Evolutionary conservation across 35 echinoderm and acorn worm species (phyloP).

Genomic region (Heliocidaris tuberculata): DNA sequence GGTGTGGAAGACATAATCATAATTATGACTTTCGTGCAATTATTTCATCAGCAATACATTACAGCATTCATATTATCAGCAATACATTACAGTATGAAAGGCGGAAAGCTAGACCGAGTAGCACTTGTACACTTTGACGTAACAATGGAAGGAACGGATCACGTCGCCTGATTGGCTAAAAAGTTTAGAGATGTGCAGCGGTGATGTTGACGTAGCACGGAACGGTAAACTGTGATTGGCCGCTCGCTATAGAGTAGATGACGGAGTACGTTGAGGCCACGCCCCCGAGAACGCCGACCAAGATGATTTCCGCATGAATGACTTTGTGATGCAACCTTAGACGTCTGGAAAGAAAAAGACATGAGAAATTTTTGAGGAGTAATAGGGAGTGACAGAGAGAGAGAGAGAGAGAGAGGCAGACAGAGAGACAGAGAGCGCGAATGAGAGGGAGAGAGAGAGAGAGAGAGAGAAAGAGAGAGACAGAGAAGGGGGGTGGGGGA

Average conservation of each 20-base stretch:
- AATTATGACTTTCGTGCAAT: too few relatives aligned
- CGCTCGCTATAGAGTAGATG: slow-evolving; percentile 68
- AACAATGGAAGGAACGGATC: too few relatives aligned
- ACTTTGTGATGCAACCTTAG: slow-evolving; percentile 64
- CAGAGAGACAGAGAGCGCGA: neutral
- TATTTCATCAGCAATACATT: neutral
- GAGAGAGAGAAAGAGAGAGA: neutral
- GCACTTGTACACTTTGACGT: neutral
- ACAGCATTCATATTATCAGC: neutral
- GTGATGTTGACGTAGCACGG: slow-evolving; percentile 88
- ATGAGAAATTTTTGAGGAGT: neutral
- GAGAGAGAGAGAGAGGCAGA: neutral
- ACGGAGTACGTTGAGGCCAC: slow-evolving; percentile 85
- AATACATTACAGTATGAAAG: neutral
- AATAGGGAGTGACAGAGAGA: neutral
- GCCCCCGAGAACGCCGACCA: slow-evolving; percentile 75
- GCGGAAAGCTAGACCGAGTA: neutral
- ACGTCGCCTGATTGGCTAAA: neutral
- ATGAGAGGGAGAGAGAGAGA: neutral
- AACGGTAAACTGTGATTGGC: slow-evolving; percentile 63
- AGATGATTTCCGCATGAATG: slow-evolving; percentile 81
- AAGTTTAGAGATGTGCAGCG: slow-evolving; percentile 53
- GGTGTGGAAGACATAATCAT: too few relatives aligned
- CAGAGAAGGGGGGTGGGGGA: neutral
- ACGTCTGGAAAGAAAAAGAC: slow-evolving; percentile 46